Percentiles rank a stretch among this genome's conserved stretches.
Evolutionary conservation across 2,797 vertebrate species (phyloP).

Genomic region (Enteromius paludinosus): DNA sequence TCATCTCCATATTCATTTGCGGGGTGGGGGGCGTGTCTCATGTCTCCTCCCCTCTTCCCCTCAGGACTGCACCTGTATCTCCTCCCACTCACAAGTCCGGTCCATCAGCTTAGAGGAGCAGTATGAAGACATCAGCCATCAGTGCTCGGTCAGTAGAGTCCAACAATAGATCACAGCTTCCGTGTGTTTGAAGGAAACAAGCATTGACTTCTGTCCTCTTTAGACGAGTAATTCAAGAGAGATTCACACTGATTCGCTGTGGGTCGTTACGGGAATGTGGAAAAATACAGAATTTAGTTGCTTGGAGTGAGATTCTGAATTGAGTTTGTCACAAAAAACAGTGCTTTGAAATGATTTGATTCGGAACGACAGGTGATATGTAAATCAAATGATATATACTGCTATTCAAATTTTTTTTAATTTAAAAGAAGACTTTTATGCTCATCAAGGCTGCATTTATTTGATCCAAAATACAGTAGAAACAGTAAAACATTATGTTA

Average conservation of each 20-base stretch:
- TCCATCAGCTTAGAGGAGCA: conserved; percentile 88
- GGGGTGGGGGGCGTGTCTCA: conserved; percentile 67
- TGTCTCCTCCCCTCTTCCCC: conserved; percentile 64
- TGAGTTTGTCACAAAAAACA: not conserved
- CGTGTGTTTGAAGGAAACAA: conserved; percentile 8
- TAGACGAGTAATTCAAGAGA: not conserved
- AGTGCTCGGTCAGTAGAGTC: conserved; percentile 86
- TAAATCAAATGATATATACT: not conserved
- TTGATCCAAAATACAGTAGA: not conserved
- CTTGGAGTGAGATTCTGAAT: not conserved
- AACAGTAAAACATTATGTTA: not conserved
- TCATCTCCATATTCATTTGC: conserved; percentile 17
- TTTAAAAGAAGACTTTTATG: not conserved
- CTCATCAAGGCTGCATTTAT: not conserved
- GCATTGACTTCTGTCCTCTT: not conserved
- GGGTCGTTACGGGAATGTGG: not conserved
- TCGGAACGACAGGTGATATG: not conserved
- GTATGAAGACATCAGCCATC: conserved; percentile 86
- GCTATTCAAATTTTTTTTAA: not conserved
- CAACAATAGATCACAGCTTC: not conserved
- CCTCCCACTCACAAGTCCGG: conserved; percentile 92
- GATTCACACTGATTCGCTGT: not conserved
- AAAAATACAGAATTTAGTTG: not conserved
- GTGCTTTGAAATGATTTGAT: not conserved
- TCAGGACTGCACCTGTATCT: conserved; percentile 97